These are phyloP conservation scores for Porites evermanni DNA, from an alignment of 92 coral and sea anemone species.

Conservation along the genomic window DNA sequence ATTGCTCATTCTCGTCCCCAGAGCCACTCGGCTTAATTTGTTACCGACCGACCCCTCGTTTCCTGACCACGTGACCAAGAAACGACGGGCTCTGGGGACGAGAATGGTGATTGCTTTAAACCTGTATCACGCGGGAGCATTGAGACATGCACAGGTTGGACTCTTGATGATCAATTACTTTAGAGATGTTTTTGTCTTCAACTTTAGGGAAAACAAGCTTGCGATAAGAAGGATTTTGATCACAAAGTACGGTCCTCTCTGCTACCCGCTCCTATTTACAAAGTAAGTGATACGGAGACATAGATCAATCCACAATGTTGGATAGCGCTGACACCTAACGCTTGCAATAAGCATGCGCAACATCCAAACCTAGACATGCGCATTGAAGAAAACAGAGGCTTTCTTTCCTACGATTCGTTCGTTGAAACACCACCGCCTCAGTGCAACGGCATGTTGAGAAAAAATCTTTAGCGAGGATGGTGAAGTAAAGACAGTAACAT, in stretches of 20 bases:
- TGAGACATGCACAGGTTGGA: not conserved
- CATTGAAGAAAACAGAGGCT: not conserved
- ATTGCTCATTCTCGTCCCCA: not conserved
- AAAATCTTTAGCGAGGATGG: not conserved
- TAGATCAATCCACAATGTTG: not conserved
- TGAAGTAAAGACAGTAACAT: not conserved
- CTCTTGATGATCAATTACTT: not conserved
- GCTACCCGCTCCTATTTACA: not conserved
- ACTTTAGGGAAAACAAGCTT: not conserved
- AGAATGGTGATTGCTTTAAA: not conserved
- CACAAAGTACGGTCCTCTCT: not conserved
- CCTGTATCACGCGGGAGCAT: not conserved
- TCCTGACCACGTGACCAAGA: too few species aligned
- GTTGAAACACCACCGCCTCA: not conserved
- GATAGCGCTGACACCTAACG: not conserved
- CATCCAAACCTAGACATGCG: not conserved
- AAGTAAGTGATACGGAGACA: not conserved
- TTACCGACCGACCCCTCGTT: too few species aligned
- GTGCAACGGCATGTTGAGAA: not conserved
- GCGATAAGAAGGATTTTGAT: not conserved
- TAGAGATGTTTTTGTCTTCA: not conserved
- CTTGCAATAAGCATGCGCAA: not conserved
- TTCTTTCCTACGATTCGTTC: not conserved
- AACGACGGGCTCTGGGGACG: too few species aligned
- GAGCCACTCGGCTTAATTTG: too few species aligned